Base-by-base conservation (phyloP, 2,113 vertebrate species). In the Rissa tridactyla region DNA sequence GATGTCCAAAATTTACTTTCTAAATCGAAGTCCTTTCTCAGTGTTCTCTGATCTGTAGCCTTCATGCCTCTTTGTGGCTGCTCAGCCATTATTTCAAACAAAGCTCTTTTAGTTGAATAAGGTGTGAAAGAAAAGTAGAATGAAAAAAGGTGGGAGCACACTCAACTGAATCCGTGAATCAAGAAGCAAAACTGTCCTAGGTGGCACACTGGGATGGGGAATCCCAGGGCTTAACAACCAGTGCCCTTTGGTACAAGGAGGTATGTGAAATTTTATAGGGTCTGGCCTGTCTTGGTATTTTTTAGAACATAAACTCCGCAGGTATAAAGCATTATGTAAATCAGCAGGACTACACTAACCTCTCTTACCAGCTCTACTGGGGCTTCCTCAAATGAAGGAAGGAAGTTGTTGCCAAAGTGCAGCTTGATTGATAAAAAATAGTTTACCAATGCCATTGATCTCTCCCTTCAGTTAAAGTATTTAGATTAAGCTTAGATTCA, bases 391-490 rank as follows among this genome's bases (percentile, higher is more conserved):
- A 72, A 75, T 2, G 14, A 82, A 47, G 47, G 32, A 58, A 60
- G 36, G 29, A 92, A 70, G 10, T 25, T 84, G 11, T 42, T 87
- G 11, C 15, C 61, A 15, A 70, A 85, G 1, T 51, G 42, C 32
- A 87, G 32, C 10, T 62, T 52, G 2, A 10, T 7, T 71, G 49
- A 61, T 65, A 58, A 79, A 85, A 81, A 86, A 20, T 83, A 98
- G 90, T 96, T 98, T 68, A 93, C 80, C 17, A 69, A 79, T 85
- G 97, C 38, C 32, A 72, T 11, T 97, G 97, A 92, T 97, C 97
- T 34, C 91, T 98, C 77, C 95, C 97, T 66, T 98, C 98, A 20
- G 97, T 98, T 81, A 51, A 98, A 52, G 86, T 98, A 95, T 98
- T 98, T 23, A 94, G n/a, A 47, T 68, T 98, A 82, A 98, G 94